These are phyloP conservation scores for Suncus etruscus DNA, from an alignment of 2,113 vertebrate genomes.

Conservation along the genomic window DNA sequence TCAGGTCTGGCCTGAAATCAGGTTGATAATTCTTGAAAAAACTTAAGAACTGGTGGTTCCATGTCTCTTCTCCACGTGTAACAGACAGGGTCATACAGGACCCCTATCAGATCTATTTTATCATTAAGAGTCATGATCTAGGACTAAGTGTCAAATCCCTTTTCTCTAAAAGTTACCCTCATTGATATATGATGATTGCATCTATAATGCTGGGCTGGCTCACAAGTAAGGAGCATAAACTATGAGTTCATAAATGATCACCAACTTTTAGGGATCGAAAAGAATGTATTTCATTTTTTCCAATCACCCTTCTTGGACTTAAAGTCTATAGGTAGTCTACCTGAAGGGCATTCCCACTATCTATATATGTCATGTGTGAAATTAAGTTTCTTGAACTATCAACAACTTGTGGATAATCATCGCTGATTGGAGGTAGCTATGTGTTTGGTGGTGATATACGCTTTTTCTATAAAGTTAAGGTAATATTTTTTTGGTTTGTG, in stretches of 20 bases:
- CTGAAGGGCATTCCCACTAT: not conserved
- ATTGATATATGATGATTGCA: not conserved
- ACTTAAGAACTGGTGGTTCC: not conserved
- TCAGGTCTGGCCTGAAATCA: not conserved
- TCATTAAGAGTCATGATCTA: not conserved
- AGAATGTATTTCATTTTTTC: constrained; percentile 55
- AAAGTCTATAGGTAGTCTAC: not conserved
- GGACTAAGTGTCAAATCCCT: not conserved
- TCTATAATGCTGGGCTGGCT: not conserved
- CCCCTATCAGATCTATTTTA: not conserved
- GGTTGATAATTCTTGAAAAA: not conserved
- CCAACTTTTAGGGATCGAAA: constrained; percentile 40
- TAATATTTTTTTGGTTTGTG: not conserved
- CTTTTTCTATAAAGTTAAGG: constrained; percentile 40
- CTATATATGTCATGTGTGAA: constrained; percentile 56
- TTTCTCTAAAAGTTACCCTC: not conserved
- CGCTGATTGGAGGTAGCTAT: not conserved
- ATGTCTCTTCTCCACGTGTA: not conserved
- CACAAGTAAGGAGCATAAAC: constrained; percentile 19
- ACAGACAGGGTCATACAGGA: not conserved
- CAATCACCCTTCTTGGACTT: constrained; percentile 47
- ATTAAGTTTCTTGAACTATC: constrained; percentile 43
- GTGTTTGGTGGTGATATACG: not conserved
- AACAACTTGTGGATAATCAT: constrained; percentile 17
- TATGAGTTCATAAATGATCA: constrained; percentile 3